Evolutionary conservation across 2,888 invertebrate species (phyloP), one percentile per base, ranked within the genome.

Genomic region (Agonum fuliginosum): DNA sequence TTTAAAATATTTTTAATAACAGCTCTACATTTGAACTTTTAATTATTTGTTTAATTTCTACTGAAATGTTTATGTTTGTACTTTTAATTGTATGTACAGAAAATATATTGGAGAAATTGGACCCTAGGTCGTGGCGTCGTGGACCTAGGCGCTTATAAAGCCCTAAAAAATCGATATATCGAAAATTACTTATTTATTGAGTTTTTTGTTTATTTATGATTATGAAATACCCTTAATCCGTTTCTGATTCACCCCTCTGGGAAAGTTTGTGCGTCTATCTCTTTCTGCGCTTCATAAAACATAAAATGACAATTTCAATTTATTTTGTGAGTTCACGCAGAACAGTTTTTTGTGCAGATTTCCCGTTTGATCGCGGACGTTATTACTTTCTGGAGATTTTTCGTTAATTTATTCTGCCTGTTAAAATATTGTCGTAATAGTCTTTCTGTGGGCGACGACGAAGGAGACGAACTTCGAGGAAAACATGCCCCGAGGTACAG

Each of bases 261-360:
- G 30, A 30, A 58, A 46, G n/a, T 46, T 41, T 22, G 41, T 20
- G n/a, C n/a, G 10, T 58, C 58, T 30, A 58, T 58, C 12, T 58
- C 58, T 27, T 10, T 67, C 65, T 17, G 12, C 20, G 34, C 65
- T 62, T 73, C 41, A 24, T 58, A 62, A 73, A 58, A 62, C 51
- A 73, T 27, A 73, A 73, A 58, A 73, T 73, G 73, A 73, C 73
- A 73, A 73, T 73, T 73, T 73, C 73, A 73, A 73, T 73, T 73
- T 73, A 73, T 73, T 73, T 73, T 73, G 73, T 73, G 73, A 58
- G 27, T 37, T 73, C 73, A 73, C 62, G 62, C 73, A 73, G 58
- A 73, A 73, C 73, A 41, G 41, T 73, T 73, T 54, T 73, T 73
- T 37, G 62, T 73, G 73, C 34, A 73, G 62, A 58, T 73, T 73